Percentiles rank a stretch among this genome's conserved stretches.
Evolutionary conservation across 1,140 invertebrate species (phyloP).

Genomic region (Piezodorus guildinii): DNA sequence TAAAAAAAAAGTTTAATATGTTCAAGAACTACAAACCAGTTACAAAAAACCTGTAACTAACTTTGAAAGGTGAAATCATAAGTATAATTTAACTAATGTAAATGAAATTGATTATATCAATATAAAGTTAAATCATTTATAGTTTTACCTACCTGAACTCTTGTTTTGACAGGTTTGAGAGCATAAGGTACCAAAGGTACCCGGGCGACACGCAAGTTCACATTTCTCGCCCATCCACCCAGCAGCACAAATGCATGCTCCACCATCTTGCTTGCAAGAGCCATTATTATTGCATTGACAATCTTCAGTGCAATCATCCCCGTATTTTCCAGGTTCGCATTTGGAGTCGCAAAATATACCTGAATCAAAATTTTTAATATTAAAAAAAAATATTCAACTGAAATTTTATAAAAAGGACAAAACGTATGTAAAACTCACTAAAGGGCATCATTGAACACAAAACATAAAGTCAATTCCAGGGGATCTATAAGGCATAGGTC

Average conservation of each 20-base stretch:
- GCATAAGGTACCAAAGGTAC: constrained; percentile 71
- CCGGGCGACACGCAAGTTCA: constrained; percentile 54
- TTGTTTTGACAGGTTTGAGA: constrained; percentile 61
- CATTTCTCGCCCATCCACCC: constrained; percentile 76
- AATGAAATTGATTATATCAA: no score
- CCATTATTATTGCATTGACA: constrained; percentile 79
- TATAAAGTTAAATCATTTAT: no score
- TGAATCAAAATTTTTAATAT: constrained; percentile 32
- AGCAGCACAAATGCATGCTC: constrained; percentile 68
- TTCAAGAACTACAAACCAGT: no score
- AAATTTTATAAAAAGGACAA: no score
- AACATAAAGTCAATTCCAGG: no score
- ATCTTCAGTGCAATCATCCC: constrained; percentile 56
- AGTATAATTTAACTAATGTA: no score
- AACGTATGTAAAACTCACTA: no score
- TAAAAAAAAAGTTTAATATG: no score
- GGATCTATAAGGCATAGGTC: no score
- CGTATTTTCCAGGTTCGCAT: constrained; percentile 68
- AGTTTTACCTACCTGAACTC: constrained; percentile 41
- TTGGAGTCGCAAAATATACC: constrained; percentile 71
- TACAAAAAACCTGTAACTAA: no score
- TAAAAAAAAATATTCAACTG: neutral
- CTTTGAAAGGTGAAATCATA: no score
- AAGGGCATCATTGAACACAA: no score
- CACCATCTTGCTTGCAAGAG: constrained; percentile 69